Evolutionary conservation across 2,113 vertebrate genomes (phyloP).

Genomic region (Erinaceus europaeus): DNA sequence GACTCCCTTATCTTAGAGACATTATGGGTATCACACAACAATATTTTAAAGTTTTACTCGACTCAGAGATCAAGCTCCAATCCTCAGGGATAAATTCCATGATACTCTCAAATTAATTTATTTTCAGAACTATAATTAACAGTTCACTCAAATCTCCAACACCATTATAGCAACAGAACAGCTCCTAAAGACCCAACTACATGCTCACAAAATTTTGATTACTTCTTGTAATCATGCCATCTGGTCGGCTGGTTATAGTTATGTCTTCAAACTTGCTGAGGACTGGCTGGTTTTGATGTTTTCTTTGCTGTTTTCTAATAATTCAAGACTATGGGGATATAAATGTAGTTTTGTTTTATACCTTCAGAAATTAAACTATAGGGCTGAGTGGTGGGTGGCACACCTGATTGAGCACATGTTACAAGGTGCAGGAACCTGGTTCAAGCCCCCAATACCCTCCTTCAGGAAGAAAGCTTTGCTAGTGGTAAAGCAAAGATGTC

Average conservation of each 20-base stretch:
- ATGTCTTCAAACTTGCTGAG: constrained; percentile 45
- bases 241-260: constrained; percentile 55
- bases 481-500: no score
- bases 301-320: not conserved
- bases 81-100: constrained; percentile 30
- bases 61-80: constrained; percentile 29
- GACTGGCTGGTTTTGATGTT: not conserved
- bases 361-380: not conserved
- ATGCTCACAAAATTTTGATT: constrained; percentile 72
- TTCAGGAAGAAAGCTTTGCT: no score
- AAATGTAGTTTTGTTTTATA: not conserved
- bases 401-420: no score
- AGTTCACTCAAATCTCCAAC: constrained; percentile 59
- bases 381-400: no score
- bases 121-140: constrained; percentile 69
- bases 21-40: constrained; percentile 38
- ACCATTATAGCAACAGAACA: constrained; percentile 37
- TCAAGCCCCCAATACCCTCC: no score
- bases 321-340: constrained; percentile 1
- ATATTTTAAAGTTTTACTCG: constrained; percentile 34
- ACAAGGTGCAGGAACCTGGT: no score
- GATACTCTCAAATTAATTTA: constrained; percentile 71
- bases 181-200: constrained; percentile 59
- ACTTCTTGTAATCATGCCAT: constrained; percentile 64
- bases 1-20: constrained; percentile 27